phyloP scores from a whole-genome alignment of 2,113 vertebrate genomes.

The Notothenia rossii region DNA sequence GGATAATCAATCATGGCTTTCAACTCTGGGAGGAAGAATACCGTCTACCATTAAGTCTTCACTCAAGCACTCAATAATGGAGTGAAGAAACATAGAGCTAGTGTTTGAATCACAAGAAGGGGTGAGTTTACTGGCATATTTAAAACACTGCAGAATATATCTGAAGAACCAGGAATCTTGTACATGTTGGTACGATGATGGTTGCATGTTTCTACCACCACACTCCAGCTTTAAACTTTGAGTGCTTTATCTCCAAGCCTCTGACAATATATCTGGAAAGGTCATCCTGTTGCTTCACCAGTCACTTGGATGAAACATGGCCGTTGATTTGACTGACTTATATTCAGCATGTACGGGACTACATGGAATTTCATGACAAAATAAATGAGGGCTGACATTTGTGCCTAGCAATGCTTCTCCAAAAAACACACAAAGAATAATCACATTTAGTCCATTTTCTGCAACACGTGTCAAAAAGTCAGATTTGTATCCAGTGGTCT shows the following conservation, averaged over 20 bases:
- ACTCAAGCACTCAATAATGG: slow-evolving; percentile 18
- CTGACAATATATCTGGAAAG: slow-evolving; percentile 53
- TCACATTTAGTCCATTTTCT: slow-evolving; percentile 7
- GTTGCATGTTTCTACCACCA: neutral
- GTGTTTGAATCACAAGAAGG: neutral
- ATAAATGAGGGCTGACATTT: neutral
- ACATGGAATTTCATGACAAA: slow-evolving; percentile 9
- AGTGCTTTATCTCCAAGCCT: neutral
- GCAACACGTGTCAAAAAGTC: neutral
- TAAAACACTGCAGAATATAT: too few species aligned
- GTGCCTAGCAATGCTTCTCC: neutral
- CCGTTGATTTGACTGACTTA: slow-evolving; percentile 15
- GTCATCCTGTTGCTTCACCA: slow-evolving; percentile 9
- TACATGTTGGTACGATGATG: neutral
- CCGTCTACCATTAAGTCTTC: neutral
- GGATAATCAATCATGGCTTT: slow-evolving; percentile 60
- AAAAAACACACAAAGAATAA: slow-evolving; percentile 23
- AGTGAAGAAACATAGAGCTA: neutral
- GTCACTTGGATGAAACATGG: slow-evolving; percentile 25
- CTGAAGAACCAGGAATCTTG: neutral
- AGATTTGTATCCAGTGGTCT: slow-evolving; percentile 25
- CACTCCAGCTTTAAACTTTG: neutral
- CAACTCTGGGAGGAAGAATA: slow-evolving; percentile 19
- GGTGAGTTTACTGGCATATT: too few species aligned
- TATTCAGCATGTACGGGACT: slow-evolving; percentile 26